A percentile compares a stretch with the other conserved stretches of the same genome.
phyloP scores from a whole-genome alignment of 2,797 vertebrate genomes.

The Myotis vivesi region DNA sequence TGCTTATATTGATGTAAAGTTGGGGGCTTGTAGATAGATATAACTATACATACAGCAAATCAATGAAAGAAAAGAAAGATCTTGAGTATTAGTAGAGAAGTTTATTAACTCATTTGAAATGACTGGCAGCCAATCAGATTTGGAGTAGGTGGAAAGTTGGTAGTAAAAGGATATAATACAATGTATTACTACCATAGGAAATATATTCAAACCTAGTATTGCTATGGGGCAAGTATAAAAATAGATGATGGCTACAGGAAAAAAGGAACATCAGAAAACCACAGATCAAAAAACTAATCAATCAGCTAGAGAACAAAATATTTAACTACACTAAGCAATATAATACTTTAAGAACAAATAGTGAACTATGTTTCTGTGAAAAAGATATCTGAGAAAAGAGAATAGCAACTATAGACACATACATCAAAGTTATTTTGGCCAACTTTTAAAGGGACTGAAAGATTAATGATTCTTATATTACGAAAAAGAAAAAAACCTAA shows the following conservation, averaged over 20 bases:
- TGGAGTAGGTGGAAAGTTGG: neutral
- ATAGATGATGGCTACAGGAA: neutral
- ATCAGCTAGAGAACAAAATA: neutral
- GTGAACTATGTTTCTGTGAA: neutral
- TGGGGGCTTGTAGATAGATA: neutral
- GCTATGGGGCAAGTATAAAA: neutral
- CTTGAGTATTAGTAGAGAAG: neutral
- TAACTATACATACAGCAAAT: neutral
- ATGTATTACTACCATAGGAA: neutral
- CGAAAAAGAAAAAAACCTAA: neutral
- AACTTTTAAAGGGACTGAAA: neutral
- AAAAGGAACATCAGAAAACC: neutral
- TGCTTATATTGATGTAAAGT: neutral
- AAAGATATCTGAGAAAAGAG: neutral
- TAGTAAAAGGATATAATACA: neutral
- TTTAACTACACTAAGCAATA: slow-evolving; percentile 17
- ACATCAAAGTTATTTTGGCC: neutral
- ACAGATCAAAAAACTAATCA: neutral
- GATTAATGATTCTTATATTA: neutral
- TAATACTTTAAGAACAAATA: slow-evolving; percentile 1
- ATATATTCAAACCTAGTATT: neutral
- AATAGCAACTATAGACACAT: neutral
- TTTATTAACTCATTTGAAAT: slow-evolving; percentile 29
- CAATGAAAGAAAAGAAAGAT: neutral
- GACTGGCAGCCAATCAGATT: neutral